Evolutionary conservation across 2,888 invertebrate species (phyloP).

Genomic region (Panorpa germanica): DNA sequence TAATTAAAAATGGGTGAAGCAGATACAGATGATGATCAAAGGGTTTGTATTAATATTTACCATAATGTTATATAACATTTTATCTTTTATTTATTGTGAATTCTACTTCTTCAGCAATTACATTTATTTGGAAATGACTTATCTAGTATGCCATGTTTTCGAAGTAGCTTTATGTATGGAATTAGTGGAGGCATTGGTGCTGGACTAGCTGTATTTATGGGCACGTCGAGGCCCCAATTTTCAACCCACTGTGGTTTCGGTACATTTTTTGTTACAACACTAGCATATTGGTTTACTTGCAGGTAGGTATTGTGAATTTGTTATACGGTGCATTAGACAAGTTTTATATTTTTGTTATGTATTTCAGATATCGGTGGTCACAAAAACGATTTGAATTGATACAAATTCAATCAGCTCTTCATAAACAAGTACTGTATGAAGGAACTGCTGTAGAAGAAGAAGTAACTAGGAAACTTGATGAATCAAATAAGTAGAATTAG

Average conservation of each 20-base stretch:
- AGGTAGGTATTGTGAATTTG: slow-evolving; percentile 16
- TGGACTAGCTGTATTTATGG: slow-evolving; percentile 50
- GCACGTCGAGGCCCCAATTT: slow-evolving; percentile 44
- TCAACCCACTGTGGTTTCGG: slow-evolving; percentile 48
- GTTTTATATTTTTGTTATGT: too few species aligned
- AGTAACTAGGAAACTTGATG: too few species aligned
- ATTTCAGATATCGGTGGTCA: slow-evolving; percentile 46
- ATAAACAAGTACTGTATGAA: slow-evolving; percentile 37
- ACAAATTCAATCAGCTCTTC: slow-evolving; percentile 38
- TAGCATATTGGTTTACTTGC: slow-evolving; percentile 50
- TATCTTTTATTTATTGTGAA: too few species aligned
- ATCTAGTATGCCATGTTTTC: slow-evolving; percentile 60
- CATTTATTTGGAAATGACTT: slow-evolving; percentile 51
- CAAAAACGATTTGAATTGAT: slow-evolving; percentile 41
- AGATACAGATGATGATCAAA: too few species aligned
- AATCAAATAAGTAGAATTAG: too few species aligned
- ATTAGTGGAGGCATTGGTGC: slow-evolving; percentile 45
- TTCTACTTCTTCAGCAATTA: slow-evolving; percentile 27
- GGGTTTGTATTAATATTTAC: too few species aligned
- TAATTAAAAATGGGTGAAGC: too few species aligned
- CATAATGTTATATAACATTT: too few species aligned
- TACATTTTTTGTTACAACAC: slow-evolving; percentile 40
- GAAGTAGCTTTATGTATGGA: slow-evolving; percentile 57
- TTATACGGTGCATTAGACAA: background rate
- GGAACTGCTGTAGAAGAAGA: slow-evolving; percentile 33